Conservation (phyloP, 2,888 invertebrate species). For the Leptogaster cylindrica region DNA sequence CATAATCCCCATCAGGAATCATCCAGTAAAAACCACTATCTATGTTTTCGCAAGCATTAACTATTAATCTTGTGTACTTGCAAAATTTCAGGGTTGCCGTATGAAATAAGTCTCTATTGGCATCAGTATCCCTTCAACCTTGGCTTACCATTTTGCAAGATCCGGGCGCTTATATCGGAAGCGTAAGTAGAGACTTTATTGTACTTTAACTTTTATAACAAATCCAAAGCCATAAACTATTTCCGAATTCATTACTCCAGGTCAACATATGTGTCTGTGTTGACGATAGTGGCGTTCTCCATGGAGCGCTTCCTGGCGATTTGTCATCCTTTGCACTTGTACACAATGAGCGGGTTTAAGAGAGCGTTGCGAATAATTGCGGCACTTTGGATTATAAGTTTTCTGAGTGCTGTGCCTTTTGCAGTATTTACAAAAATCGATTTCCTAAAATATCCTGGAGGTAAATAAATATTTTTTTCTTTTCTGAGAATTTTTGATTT, state of each 20-base stretch:
- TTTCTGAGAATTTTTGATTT: too few species aligned
- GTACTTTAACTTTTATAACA: too few species aligned
- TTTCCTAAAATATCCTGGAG: slow-evolving; percentile 76
- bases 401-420: slow-evolving; percentile 79
- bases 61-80: too few species aligned
- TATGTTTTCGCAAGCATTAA: too few species aligned
- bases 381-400: slow-evolving; percentile 77
- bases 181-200: slow-evolving; percentile 69
- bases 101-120: slow-evolving; percentile 84
- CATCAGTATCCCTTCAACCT: slow-evolving; percentile 87
- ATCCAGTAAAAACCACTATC: too few species aligned
- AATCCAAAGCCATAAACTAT: too few species aligned
- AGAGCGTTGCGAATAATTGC: slow-evolving; percentile 82
- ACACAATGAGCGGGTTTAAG: slow-evolving; percentile 82
- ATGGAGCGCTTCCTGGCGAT: slow-evolving; percentile 90
- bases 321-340: slow-evolving; percentile 84
- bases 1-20: too few species aligned
- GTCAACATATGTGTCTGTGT: slow-evolving; percentile 87
- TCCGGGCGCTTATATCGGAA: slow-evolving; percentile 82
- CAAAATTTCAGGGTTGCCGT: slow-evolving; percentile 82
- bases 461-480: slow-evolving; percentile 58
- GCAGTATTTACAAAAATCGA: slow-evolving; percentile 76
- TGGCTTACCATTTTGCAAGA: slow-evolving; percentile 80
- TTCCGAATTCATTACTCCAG: too few species aligned
- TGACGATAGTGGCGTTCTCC: slow-evolving; percentile 91